Evolutionary conservation across 2,888 invertebrate genomes (phyloP), one percentile per base, ranked within the genome.

Genomic region (Acanthosoma haemorrhoidale): DNA sequence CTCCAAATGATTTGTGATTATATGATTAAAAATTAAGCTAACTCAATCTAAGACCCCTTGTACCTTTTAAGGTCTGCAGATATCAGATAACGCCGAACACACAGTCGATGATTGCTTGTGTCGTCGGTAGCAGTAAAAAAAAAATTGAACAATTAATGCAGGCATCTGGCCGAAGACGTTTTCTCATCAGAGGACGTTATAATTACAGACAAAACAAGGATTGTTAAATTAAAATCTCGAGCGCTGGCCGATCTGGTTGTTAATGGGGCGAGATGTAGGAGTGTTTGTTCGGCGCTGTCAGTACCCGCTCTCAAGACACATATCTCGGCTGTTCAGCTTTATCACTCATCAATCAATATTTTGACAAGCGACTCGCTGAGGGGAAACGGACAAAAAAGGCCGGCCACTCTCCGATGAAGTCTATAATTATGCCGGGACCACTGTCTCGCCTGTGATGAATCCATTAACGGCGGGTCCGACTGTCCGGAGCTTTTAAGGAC

Each of bases 301-400:
- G 43, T 18, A 43, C 25, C 25, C 18, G 21, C 3, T 21, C 43
- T n/a, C n/a, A n/a, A n/a, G 43, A 43, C 43, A 43, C 43, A n/a
- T n/a, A n/a, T n/a, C n/a, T n/a, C 43, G 43, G 43, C 15, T 21
- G 13, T 18, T 43, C 21, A 4, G 25, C 25, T 11, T 43, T 43
- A 43, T 43, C 43, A 8, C 25, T 43, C 43, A 43, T 43, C 43
- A 43, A 43, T 43, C 43, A 43, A 43, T 43, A 43, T 43, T 43
- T 9, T 21, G 43, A 43, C 43, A 21, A 43, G 21, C n/a, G n/a
- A n/a, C n/a, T n/a, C n/a, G n/a, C n/a, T n/a, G n/a, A 21, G 25
- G 2, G 0, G 43, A 13, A 4, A 13, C 4, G 25, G 43, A 43
- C 18, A 41, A 43, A 43, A 43, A 43, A 32, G 9, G 4, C 21